Base-by-base conservation (phyloP, 2,113 vertebrate genomes). In the Brachyistius frenatus region DNA sequence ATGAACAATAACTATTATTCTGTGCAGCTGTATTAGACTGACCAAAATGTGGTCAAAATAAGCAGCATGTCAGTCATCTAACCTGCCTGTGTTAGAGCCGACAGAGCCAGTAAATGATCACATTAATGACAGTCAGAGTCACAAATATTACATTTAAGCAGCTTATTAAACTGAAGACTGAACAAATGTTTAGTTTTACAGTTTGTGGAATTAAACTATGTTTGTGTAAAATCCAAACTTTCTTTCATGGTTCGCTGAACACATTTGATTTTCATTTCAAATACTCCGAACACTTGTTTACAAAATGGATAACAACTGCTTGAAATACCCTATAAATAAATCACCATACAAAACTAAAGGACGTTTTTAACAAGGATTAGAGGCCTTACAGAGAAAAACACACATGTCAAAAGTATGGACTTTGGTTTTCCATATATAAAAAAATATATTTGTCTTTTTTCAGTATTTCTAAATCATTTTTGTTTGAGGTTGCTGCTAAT, bases 101-200 rank as follows among this genome's bases (percentile, higher is more conserved):
- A 32, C n/a, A 33, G 53, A 5, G 37, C 2, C 30, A 33, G 15
- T 57, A 47, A 62, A 2, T 65, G 10, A 79, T 32, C 9, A 39
- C 31, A 66, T 78, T 33, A 53, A 41, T 15, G 13, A 68, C 39
- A 71, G 14, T 31, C 56, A 61, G 8, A 36, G 41, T 36, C 47
- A 4, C 33, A 54, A 68, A 50, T 36, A 3, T 36, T 47, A 44
- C n/a, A 15, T 49, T 52, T 7, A 58, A 68, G 41, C 7, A 36
- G 16, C 47, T 4, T 33, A 37, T 54, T 57, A 32, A 69, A 82
- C 39, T 35, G 54, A 66, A 73, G 65, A 37, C 16, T 62, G 6
- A 37, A 64, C 56, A 81, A 76, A 67, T 81, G 66, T 87, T 80
- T 75, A 76, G 61, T 68, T 80, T 71, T 32, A 73, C 60, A 65